These are phyloP conservation scores for Eupithecia vulgata DNA, from an alignment of 2,888 invertebrate genomes.

Conservation along the genomic window DNA sequence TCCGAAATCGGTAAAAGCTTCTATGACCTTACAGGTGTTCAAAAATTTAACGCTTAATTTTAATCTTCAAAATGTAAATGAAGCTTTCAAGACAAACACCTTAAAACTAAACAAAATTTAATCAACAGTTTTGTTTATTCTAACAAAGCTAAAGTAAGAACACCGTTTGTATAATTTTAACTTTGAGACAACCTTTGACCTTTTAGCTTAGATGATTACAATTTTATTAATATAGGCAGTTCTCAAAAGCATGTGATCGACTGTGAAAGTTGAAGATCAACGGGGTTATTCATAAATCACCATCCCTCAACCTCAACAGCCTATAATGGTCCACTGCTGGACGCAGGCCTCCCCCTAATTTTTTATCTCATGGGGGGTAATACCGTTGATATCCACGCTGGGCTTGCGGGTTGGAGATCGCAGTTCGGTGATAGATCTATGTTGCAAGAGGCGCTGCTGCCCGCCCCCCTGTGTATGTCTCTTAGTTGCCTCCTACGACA, in stretches of 20 bases:
- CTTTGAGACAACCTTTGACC: constrained; percentile 9
- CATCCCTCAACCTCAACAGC: no score
- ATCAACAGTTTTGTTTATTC: neutral
- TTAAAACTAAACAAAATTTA: neutral
- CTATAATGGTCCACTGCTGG: no score
- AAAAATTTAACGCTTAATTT: neutral
- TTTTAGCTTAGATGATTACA: neutral
- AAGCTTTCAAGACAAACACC: neutral
- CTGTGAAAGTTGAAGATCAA: neutral
- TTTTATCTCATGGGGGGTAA: no score
- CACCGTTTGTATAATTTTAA: neutral
- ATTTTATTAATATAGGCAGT: neutral
- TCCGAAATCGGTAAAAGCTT: no score
- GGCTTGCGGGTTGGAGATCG: no score
- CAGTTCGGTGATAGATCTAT: no score
- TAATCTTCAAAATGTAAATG: neutral
- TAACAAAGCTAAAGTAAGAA: constrained; percentile 5
- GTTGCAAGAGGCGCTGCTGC: no score
- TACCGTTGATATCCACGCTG: no score
- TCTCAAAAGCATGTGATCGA: neutral
- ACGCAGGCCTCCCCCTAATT: no score
- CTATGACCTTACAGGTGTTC: no score
- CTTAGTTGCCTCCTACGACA: no score
- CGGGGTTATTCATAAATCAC: neutral
- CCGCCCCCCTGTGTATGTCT: no score